These are phyloP conservation scores for Dasyurus viverrinus DNA, from an alignment of 2,113 vertebrate species.

Conservation along the genomic window DNA sequence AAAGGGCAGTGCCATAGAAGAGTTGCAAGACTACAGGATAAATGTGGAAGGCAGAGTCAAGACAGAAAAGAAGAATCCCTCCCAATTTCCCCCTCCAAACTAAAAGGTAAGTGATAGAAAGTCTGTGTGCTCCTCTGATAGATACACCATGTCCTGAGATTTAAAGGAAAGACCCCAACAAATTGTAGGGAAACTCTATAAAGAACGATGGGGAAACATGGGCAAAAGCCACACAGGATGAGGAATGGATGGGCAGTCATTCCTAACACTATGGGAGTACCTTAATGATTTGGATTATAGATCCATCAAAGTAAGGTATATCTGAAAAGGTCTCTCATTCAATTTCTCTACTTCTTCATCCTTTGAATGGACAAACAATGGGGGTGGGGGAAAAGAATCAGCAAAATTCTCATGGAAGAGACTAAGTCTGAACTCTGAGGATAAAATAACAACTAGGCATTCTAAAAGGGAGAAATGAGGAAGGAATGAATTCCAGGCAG, in stretches of 20 bases:
- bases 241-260: background rate
- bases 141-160: background rate
- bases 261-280: background rate
- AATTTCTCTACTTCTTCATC: background rate
- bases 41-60: background rate
- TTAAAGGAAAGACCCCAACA: background rate
- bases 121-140: background rate
- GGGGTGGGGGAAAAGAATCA: background rate
- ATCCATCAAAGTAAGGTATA: background rate
- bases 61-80: background rate
- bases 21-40: background rate
- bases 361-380: background rate
- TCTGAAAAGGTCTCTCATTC: background rate
- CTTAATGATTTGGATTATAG: background rate
- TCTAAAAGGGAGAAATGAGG: background rate
- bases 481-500: background rate
- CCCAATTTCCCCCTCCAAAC: background rate
- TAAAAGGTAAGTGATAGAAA: background rate
- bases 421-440: background rate
- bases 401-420: background rate
- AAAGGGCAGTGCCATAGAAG: background rate
- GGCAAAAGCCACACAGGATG: background rate
- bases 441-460: background rate
- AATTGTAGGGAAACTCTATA: background rate
- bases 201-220: background rate